Evolutionary conservation across 2,888 invertebrate genomes (phyloP), one percentile per base, ranked within the genome.

Genomic region (Drosophila koepferae): DNA sequence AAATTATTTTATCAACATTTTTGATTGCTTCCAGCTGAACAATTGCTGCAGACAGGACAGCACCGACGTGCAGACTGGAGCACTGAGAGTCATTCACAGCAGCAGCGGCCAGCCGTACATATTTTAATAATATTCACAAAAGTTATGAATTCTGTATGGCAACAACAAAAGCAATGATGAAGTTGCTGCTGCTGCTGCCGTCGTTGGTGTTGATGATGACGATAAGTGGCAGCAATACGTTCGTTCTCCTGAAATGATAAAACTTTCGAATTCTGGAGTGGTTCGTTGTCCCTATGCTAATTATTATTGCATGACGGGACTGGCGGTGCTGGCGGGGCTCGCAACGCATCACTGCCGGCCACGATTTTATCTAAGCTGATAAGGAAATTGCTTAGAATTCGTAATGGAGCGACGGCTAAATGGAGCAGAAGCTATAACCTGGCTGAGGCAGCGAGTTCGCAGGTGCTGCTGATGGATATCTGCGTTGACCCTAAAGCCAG

Each of bases 1-100:
- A 88, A 90, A 90, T 88, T 90, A 89, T 90, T 90, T 86, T 90
- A 90, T 88, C 90, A 88, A 82, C 89, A 90, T 88, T 89, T 89
- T 87, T 90, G 90, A 88, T 88, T 88, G 88, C 90, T 84, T 89
- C 75, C 87, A 90, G 85, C 82, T 74, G 89, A 87, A 87, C 90
- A 90, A 90, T 82, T 82, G 88, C 66, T 70, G 68, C 65, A 66
- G 66, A 63, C 59, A 40, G 38, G 66, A 63, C 59, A 40, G 38
- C 16, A 41, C 53, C 59, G 16, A 4, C 12, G 36, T 1, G 36
- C n/a, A 18, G 20, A 44, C 18, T n/a, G n/a, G 14, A 20, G 23
- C 46, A 46, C 65, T 38, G 58, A 51, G 63, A 81, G 58, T 86
- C 77, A 89, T 83, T 89, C 84, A 77, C 87, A 74, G 28, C 28